Percentiles rank a stretch among this genome's conserved stretches.
phyloP scores from a whole-genome alignment of 2,888 invertebrate genomes.

The Pseudococcus longispinus region DNA sequence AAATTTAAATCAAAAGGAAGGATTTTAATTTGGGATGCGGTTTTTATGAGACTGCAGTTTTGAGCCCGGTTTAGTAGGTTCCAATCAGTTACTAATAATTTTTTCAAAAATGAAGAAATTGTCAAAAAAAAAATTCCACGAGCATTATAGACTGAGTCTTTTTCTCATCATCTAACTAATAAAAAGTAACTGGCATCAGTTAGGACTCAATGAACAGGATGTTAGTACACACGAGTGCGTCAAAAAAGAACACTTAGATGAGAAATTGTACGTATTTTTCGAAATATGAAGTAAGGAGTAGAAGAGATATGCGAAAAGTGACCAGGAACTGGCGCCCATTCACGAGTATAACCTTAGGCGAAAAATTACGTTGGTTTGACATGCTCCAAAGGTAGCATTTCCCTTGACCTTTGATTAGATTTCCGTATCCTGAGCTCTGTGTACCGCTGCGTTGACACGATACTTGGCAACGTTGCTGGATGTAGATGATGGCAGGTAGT shows the following conservation, averaged over 20 bases:
- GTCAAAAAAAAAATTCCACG: too few relatives aligned
- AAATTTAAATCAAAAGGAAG: too few relatives aligned
- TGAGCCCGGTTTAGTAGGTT: too few relatives aligned
- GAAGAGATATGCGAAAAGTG: neutral
- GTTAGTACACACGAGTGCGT: too few relatives aligned
- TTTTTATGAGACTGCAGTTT: too few relatives aligned
- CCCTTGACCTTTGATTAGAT: neutral
- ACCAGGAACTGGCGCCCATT: neutral
- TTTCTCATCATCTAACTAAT: too few relatives aligned
- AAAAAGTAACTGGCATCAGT: too few relatives aligned
- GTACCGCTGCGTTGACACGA: neutral
- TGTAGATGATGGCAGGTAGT: neutral
- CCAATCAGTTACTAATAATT: too few relatives aligned
- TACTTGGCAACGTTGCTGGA: neutral
- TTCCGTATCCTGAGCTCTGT: neutral
- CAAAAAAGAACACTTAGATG: neutral
- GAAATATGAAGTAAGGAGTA: neutral
- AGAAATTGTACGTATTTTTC: neutral
- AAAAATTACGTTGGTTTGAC: neutral
- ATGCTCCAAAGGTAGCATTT: slow-evolving; percentile 5
- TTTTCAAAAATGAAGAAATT: too few relatives aligned
- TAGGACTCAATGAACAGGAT: too few relatives aligned
- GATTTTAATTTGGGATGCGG: too few relatives aligned
- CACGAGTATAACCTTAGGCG: neutral
- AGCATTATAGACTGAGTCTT: too few relatives aligned